Percentiles rank a stretch among this genome's conserved stretches.
Evolutionary conservation across 2,797 vertebrate species (phyloP).

Genomic region (Pseudochromis fuscus): DNA sequence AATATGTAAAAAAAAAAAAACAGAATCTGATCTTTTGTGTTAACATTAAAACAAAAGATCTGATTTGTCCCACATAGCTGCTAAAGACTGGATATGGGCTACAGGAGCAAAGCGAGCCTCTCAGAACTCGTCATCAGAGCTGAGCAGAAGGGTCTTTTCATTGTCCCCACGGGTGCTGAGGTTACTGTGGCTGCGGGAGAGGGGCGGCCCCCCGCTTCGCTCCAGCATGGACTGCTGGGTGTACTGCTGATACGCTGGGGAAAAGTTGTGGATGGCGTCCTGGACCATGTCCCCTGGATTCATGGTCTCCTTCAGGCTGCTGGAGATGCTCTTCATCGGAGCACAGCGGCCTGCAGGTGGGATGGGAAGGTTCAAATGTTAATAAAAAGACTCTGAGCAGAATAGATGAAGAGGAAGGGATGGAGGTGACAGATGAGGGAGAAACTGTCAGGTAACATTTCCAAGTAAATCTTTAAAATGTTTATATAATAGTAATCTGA

Average conservation of each 20-base stretch:
- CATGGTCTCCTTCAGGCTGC: conserved; percentile 99
- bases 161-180: conserved; percentile 89
- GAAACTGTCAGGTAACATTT: not conserved
- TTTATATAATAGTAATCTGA: no score
- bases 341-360: conserved; percentile 91
- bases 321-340: conserved; percentile 99
- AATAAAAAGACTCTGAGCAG: not conserved
- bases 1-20: conserved; percentile 30
- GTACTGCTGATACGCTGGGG: conserved; percentile 99
- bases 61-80: conserved; percentile 32
- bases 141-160: conserved; percentile 97
- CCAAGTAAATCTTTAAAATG: conserved; percentile 1
- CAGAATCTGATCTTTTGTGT: conserved; percentile 29
- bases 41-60: conserved; percentile 37
- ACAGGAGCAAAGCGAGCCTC: conserved; percentile 17
- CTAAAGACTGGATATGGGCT: conserved; percentile 25
- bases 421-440: not conserved
- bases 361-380: not conserved
- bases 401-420: not conserved
- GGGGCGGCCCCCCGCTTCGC: conserved; percentile 83
- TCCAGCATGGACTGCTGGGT: conserved; percentile 98
- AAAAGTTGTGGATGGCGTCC: conserved; percentile 99
- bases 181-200: conserved; percentile 92
- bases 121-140: conserved; percentile 98
- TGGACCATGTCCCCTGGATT: conserved; percentile 98